Base-by-base conservation (phyloP, 2,797 vertebrate species). In the Acanthurus leucopareius region DNA sequence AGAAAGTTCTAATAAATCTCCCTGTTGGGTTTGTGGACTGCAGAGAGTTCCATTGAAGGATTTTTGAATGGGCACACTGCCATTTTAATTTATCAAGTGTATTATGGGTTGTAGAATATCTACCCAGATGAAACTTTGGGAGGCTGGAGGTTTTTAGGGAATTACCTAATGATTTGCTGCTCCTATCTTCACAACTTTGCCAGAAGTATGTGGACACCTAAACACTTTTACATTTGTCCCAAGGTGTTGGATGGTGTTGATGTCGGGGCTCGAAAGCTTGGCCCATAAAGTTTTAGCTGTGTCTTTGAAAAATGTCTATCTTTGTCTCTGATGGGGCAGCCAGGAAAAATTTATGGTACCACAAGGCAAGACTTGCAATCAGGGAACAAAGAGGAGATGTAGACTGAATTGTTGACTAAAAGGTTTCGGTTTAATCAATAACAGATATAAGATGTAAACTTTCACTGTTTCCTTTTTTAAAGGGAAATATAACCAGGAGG, bases 21-120 rank as follows among this genome's bases (percentile, higher is more conserved):
- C 44, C 28, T 60, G 25, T 7, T 19, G 28, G 45, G 25, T 70
- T 74, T 77, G 58, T 73, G 53, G 45, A 28, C 63, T 69, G 17
- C 66, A 62, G 57, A 81, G 59, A 77, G 22, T 76, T 80, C 42
- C 32, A 25, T 16, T 14, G 2, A 53, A 66, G 38, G 54, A 38
- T 64, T 73, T 67, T 77, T 49, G 63, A 66, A 83, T 87, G 81
- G 93, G 90, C 92, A 89, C 10, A 7, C 28, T 87, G 92, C 91
- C 93, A 92, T 90, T 93, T 95, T 88, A 91, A 91, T 94, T 88
- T 58, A 88, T 93, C 86, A 84, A 91, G 88, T 81, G 81, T 84
- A 71, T 86, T 88, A 90, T 91, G 79, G 85, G 87, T 77, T 75
- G 74, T 84, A 75, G 79, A 66, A 88, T 76, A 73, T 67, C 66